These are phyloP conservation scores for Oreortyx pictus DNA, from an alignment of 2,797 vertebrate genomes.

Conservation along the genomic window DNA sequence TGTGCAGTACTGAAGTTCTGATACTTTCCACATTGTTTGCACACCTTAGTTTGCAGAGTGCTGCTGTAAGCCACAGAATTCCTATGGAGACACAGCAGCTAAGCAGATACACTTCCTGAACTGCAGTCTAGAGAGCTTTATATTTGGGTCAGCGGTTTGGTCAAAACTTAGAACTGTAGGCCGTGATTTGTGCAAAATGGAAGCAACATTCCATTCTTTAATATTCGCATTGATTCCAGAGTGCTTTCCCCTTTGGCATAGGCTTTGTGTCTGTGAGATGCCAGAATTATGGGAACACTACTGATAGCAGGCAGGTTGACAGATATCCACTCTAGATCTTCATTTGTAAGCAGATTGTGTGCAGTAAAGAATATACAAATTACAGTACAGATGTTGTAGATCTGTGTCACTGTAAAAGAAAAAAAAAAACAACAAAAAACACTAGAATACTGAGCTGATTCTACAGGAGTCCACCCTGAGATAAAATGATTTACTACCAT, in stretches of 20 bases:
- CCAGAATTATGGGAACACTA: background rate
- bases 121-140: background rate
- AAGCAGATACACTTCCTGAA: background rate
- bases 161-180: background rate
- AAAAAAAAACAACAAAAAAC: background rate
- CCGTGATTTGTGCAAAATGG: background rate
- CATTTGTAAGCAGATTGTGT: background rate
- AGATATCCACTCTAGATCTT: background rate
- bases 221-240: background rate
- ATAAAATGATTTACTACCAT: background rate
- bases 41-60: background rate
- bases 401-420: background rate
- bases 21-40: background rate
- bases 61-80: background rate
- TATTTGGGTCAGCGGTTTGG: background rate
- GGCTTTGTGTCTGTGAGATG: background rate
- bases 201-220: background rate
- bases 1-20: background rate
- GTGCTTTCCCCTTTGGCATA: background rate
- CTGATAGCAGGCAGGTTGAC: background rate
- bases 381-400: background rate
- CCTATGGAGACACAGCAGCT: background rate
- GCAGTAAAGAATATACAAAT: background rate
- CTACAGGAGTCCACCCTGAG: background rate
- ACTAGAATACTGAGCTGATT: background rate